A percentile compares a stretch with the other conserved stretches of the same genome.
phyloP scores from a whole-genome alignment of 2,888 invertebrate genomes.

The Ethmia dodecea region DNA sequence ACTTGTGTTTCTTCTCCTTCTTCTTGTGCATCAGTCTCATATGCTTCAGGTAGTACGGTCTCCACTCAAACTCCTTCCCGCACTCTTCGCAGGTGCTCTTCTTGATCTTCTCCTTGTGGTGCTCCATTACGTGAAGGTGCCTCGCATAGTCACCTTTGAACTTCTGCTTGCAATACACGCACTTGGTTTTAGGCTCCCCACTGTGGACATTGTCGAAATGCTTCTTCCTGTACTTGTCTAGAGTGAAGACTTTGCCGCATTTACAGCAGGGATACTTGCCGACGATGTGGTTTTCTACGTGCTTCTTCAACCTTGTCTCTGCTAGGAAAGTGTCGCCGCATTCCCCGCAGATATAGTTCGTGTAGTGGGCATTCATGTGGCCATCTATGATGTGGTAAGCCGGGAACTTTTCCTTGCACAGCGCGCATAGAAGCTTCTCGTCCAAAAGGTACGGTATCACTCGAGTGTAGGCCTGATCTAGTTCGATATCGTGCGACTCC shows the following conservation, averaged over 20 bases:
- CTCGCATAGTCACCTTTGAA: constrained; percentile 21
- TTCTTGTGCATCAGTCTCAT: constrained; percentile 45
- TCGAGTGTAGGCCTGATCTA: constrained; percentile 37
- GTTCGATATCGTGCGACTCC: constrained; percentile 26
- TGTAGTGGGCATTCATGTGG: constrained; percentile 57
- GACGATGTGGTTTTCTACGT: constrained; percentile 52
- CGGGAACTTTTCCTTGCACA: constrained; percentile 34
- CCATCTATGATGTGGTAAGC: constrained; percentile 39
- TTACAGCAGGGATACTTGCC: constrained; percentile 54
- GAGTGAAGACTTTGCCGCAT: constrained; percentile 61
- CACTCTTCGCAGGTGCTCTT: constrained; percentile 47
- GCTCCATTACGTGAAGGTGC: constrained; percentile 34
- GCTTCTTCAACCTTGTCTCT: constrained; percentile 35
- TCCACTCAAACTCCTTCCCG: constrained; percentile 54
- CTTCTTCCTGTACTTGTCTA: constrained; percentile 40
- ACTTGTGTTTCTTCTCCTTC: constrained; percentile 33
- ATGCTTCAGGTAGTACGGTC: constrained; percentile 54
- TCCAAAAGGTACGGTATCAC: constrained; percentile 41
- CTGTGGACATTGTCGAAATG: constrained; percentile 40
- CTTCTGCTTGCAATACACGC: constrained; percentile 36
- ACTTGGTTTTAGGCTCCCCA: constrained; percentile 27
- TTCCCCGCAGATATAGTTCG: constrained; percentile 46
- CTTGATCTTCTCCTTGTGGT: constrained; percentile 38
- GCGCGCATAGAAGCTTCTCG: constrained; percentile 29
- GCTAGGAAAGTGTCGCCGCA: constrained; percentile 51